Base-by-base conservation (phyloP, 1,140 invertebrate genomes). In the Druon quercuslanigerum region DNA sequence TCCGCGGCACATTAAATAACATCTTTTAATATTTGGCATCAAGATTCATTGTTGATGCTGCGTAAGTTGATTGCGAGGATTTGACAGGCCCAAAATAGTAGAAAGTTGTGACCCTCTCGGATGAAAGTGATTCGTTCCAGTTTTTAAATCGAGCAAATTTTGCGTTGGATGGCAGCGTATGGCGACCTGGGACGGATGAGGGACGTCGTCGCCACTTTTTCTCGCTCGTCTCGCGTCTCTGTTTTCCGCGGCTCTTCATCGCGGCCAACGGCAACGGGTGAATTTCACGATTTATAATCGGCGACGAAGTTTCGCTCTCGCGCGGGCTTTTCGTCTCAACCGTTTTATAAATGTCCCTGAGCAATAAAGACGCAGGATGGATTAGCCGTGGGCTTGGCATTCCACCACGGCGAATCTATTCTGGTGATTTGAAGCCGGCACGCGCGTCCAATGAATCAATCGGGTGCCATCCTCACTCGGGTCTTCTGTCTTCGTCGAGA, bases 371-470 rank as follows among this genome's bases (percentile, higher is more conserved):
- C 84, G 79, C 78, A 85, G 81, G 87, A 89, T 87, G 86, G 87
- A 88, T 88, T 88, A 86, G 84, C 82, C 76, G 80, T 79, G 82
- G 74, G 81, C 76, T 76, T 80, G 84, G 81, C 85, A 88, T 88
- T 88, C 85, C 85, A 76, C 76, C 75, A 76, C 79, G 77, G 51
- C 78, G 80, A 81, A 87, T 87, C 85, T 88, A 88, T 90, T 88
- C 87, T 88, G 83, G 88, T 88, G 88, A 88, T 88, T 90, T 88
- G 84, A 87, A 87, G 80, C 82, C 79, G 84, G 85, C 87, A 88
- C 87, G 87, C 87, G 88, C 87, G 87, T 85, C 84, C 85, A 87
- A 88, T 90, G 86, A 88, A 90, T 90, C 88, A 90, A 90, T 90
- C 82, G 83, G 60, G 66, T 84, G 75, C 73, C 66, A 74, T 74